Evolutionary conservation across 1,140 invertebrate genomes (phyloP).

Genomic region (Temnothorax curvispinosus): DNA sequence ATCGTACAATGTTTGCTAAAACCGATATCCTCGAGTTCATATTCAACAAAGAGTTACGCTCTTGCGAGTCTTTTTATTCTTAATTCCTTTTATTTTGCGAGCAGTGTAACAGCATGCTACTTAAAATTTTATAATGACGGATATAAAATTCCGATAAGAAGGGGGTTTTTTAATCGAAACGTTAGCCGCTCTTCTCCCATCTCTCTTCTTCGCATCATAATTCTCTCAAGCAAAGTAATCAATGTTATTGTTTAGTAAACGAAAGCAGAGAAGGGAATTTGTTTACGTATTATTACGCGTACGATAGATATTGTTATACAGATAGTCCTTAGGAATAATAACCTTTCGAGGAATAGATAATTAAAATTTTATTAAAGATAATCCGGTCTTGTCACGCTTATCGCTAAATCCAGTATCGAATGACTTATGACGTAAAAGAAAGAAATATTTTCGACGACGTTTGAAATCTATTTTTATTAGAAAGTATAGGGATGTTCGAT

Average conservation of each 20-base stretch:
- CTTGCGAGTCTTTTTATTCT: not conserved
- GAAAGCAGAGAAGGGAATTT: not conserved
- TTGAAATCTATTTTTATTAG: not conserved
- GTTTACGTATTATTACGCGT: not conserved
- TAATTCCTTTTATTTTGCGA: not conserved
- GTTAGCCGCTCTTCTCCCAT: not conserved
- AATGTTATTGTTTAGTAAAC: not conserved
- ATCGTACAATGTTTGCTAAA: not conserved
- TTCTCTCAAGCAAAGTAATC: not conserved
- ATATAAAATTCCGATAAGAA: not conserved
- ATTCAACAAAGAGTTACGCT: slow-evolving; percentile 3
- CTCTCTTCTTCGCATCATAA: no score
- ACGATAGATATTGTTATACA: not conserved
- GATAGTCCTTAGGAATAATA: not conserved
- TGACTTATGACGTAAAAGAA: not conserved
- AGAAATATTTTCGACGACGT: not conserved
- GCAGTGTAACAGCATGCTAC: no score
- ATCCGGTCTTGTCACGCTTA: not conserved
- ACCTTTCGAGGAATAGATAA: not conserved
- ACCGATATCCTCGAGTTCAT: not conserved
- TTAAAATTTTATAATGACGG: not conserved
- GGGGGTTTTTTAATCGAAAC: not conserved
- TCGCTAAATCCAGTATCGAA: not conserved
- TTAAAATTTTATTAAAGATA: not conserved
- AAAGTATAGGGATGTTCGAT: no score